These are phyloP conservation scores for Dendropsophus ebraccatus DNA, from an alignment of 2,113 vertebrate species.

Conservation along the genomic window DNA sequence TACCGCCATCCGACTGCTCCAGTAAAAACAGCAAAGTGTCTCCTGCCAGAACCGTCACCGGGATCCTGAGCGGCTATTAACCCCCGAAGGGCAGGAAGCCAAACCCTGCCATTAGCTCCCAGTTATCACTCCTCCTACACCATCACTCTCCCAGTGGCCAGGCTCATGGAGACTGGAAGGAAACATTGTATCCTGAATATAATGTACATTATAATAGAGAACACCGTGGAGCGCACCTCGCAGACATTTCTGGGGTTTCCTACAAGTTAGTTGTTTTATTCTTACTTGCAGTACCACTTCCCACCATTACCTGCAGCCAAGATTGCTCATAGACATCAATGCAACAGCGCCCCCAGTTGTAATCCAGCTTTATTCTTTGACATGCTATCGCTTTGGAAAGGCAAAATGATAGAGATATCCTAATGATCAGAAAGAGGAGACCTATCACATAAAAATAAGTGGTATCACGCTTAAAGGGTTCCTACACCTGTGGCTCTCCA, in stretches of 20 bases:
- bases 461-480: too few relatives aligned
- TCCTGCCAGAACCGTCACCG: slow-evolving; percentile 17
- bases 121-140: neutral
- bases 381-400: too few relatives aligned
- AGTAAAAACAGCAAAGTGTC: slow-evolving; percentile 63
- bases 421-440: too few relatives aligned
- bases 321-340: too few relatives aligned
- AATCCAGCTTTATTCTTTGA: too few relatives aligned
- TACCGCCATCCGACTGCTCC: slow-evolving; percentile 62
- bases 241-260: neutral
- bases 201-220: neutral
- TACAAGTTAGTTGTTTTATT: neutral
- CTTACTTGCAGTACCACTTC: too few relatives aligned
- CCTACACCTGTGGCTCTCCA: too few relatives aligned
- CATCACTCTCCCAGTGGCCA: neutral
- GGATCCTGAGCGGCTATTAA: neutral
- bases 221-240: neutral
- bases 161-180: neutral
- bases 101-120: neutral
- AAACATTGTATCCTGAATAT: neutral
- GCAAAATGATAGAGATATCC: too few relatives aligned
- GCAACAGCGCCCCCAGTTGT: neutral
- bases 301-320: too few relatives aligned
- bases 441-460: too few relatives aligned
- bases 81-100: neutral